A percentile compares a stretch with the other conserved stretches of the same genome.
Conservation (phyloP, 2,888 invertebrate species). For the Drosophila pegasa region DNA sequence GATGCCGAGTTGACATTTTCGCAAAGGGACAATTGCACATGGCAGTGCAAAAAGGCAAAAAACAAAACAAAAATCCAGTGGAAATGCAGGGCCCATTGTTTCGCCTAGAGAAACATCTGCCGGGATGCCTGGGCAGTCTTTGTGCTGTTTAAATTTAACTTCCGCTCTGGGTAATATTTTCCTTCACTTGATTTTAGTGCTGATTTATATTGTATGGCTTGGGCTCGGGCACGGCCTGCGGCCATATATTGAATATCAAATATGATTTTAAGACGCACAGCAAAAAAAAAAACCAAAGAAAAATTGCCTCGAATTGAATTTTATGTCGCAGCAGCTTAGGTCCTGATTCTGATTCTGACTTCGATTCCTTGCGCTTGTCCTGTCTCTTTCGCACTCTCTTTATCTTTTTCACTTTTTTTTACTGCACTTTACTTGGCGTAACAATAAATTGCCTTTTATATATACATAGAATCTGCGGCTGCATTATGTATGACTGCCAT, state of each 20-base stretch:
- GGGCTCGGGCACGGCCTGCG: conserved; percentile 34
- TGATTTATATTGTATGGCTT: conserved; percentile 59
- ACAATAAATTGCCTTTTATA: conserved; percentile 67
- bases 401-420: conserved; percentile 31
- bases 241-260: conserved; percentile 63
- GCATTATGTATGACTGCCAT: conserved; percentile 60
- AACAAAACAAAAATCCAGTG: conserved; percentile 44
- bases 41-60: conserved; percentile 15
- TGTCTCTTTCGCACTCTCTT: not conserved
- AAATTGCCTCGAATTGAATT: conserved; percentile 71
- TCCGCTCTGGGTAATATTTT: conserved; percentile 47
- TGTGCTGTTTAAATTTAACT: conserved; percentile 55
- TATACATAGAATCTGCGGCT: conserved; percentile 62
- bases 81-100: conserved; percentile 63
- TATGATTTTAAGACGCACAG: conserved; percentile 61
- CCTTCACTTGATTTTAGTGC: conserved; percentile 54
- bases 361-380: conserved; percentile 7
- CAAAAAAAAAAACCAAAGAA: conserved; percentile 25
- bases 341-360: conserved; percentile 15
- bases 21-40: conserved; percentile 58
- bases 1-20: conserved; percentile 49
- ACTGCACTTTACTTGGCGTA: conserved; percentile 59
- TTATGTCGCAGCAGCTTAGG: conserved; percentile 62
- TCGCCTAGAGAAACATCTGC: conserved; percentile 55
- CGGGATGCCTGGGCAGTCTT: conserved; percentile 36